phyloP scores from a whole-genome alignment of 2,113 vertebrate species.

The Cynocephalus volans region DNA sequence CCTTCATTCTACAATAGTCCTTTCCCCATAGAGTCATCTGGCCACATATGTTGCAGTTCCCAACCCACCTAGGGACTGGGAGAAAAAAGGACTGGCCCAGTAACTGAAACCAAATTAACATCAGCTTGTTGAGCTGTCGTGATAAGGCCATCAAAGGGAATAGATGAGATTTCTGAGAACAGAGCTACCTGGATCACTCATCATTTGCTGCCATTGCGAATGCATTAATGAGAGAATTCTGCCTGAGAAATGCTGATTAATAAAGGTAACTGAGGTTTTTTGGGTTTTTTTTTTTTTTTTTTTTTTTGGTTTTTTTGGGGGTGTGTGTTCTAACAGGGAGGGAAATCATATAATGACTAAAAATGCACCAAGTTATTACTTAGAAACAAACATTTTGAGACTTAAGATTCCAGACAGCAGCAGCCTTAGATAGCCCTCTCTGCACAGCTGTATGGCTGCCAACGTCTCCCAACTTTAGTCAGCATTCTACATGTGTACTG shows the following conservation, averaged over 20 bases:
- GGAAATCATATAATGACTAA: conserved; percentile 86
- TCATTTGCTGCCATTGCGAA: conserved; percentile 84
- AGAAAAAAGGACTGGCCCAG: conserved; percentile 49
- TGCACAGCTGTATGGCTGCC: conserved; percentile 72
- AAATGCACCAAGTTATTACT: conserved; percentile 78
- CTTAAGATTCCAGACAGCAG: conserved; percentile 82
- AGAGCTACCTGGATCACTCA: conserved; percentile 84
- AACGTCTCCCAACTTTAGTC: not conserved
- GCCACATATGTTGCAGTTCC: not conserved
- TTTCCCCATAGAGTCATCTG: conserved; percentile 61
- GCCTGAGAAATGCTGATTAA: conserved; percentile 89
- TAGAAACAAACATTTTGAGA: conserved; percentile 87
- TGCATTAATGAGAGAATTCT: conserved; percentile 79
- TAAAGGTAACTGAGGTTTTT: conserved; percentile 88
- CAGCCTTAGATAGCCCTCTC: conserved; percentile 64
- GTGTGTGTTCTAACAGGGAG: conserved; percentile 66
- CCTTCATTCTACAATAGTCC: conserved; percentile 17
- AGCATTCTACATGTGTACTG: not conserved
- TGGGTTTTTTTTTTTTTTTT: too few relatives aligned
- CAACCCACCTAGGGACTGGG: not conserved
- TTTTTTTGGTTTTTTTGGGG: not conserved
- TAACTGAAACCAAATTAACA: conserved; percentile 80
- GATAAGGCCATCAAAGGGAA: conserved; percentile 87
- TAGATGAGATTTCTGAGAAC: conserved; percentile 87
- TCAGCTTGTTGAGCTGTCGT: conserved; percentile 81